Conservation (phyloP, 2,888 invertebrate genomes). For the Cheilosia pagana region DNA sequence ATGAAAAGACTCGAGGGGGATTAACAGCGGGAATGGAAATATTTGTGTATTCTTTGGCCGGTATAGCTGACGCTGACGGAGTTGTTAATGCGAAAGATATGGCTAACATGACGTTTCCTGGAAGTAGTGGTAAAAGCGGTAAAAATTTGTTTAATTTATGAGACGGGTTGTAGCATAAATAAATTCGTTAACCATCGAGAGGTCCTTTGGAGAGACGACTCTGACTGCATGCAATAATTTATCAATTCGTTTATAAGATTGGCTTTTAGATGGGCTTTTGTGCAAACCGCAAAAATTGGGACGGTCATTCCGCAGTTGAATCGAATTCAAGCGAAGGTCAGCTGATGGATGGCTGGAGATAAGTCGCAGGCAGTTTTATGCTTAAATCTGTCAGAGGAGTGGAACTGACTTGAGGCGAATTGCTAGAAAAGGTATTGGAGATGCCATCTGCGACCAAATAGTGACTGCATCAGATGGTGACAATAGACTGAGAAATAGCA, state of each 20-base stretch:
- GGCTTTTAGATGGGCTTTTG: not conserved
- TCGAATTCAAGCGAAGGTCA: no score
- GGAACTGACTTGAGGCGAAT: no score
- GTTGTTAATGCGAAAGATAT: constrained; percentile 34
- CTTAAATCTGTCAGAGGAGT: no score
- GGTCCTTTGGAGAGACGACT: constrained; percentile 3
- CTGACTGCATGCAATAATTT: constrained; percentile 4
- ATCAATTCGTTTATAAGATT: constrained; percentile 4
- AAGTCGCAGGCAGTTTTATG: no score
- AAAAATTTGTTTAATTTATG: constrained; percentile 36
- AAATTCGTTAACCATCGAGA: not conserved
- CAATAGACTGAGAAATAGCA: no score
- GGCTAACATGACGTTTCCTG: constrained; percentile 37
- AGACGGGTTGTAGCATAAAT: constrained; percentile 29
- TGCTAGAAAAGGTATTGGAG: no score
- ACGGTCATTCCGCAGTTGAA: no score
- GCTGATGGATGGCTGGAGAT: no score
- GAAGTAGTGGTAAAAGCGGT: constrained; percentile 37
- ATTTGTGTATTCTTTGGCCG: not conserved
- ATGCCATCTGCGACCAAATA: no score
- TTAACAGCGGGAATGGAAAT: not conserved
- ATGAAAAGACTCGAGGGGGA: not conserved
- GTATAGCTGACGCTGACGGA: constrained; percentile 25
- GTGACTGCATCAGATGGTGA: no score
- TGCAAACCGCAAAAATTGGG: not conserved